phyloP scores from a whole-genome alignment of 2,888 invertebrate genomes.

The Parnassius apollo region DNA sequence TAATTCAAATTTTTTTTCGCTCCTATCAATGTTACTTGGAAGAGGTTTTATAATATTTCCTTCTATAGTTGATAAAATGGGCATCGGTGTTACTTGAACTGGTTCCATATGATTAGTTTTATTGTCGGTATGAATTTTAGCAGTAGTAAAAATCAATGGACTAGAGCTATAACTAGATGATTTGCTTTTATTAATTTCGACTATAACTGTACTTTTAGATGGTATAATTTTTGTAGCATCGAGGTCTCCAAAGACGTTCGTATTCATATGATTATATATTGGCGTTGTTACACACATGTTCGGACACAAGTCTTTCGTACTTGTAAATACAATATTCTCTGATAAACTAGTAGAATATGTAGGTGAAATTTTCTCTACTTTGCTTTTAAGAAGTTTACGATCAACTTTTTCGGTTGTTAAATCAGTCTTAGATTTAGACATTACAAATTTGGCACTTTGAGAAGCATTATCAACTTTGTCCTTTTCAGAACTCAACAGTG shows the following conservation, averaged over 20 bases:
- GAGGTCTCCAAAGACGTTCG: conserved; percentile 51
- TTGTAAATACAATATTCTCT: conserved; percentile 35
- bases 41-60: conserved; percentile 46
- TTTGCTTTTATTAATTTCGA: conserved; percentile 60
- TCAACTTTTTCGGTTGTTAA: conserved; percentile 43
- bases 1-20: conserved; percentile 3
- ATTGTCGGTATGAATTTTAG: conserved; percentile 68
- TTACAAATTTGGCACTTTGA: conserved; percentile 67
- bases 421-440: conserved; percentile 68
- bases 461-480: conserved; percentile 45
- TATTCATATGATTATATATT: conserved; percentile 63
- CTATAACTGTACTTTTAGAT: conserved; percentile 56
- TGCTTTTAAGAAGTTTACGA: conserved; percentile 44
- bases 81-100: conserved; percentile 61
- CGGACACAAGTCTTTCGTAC: conserved; percentile 41
- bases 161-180: conserved; percentile 47
- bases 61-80: conserved; percentile 67
- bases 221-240: conserved; percentile 41
- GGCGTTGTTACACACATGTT: conserved; percentile 39
- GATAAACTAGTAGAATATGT: conserved; percentile 30
- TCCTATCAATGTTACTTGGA: conserved; percentile 10
- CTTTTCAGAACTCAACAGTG: conserved; percentile 63
- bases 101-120: conserved; percentile 65
- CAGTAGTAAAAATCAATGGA: conserved; percentile 73
- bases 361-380: conserved; percentile 35